These are phyloP conservation scores for Dolichopus griseipennis DNA, from an alignment of 2,888 invertebrate genomes.

Conservation along the genomic window DNA sequence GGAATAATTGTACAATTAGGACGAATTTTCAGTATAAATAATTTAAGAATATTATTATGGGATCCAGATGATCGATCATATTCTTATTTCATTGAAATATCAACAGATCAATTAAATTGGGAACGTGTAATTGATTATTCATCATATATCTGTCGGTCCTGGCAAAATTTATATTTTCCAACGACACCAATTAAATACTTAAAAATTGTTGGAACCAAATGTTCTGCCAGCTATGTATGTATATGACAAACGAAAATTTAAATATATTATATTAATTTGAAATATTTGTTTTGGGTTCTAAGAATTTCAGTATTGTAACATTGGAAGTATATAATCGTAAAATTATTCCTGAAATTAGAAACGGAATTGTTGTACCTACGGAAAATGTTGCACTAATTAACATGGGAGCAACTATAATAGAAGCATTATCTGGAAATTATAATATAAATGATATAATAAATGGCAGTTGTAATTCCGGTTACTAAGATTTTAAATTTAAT, in stretches of 20 bases:
- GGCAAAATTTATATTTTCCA: slow-evolving; percentile 91
- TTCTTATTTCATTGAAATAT: slow-evolving; percentile 58
- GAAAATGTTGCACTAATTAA: slow-evolving; percentile 89
- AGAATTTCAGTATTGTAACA: slow-evolving; percentile 83
- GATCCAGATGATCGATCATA: slow-evolving; percentile 75
- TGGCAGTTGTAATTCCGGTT: slow-evolving; percentile 59
- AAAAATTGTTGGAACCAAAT: slow-evolving; percentile 80
- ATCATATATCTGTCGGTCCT: slow-evolving; percentile 86
- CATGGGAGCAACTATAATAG: slow-evolving; percentile 85
- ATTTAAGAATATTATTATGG: slow-evolving; percentile 86
- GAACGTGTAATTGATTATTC: slow-evolving; percentile 87
- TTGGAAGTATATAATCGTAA: slow-evolving; percentile 82
- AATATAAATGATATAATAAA: slow-evolving; percentile 90
- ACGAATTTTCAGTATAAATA: slow-evolving; percentile 83
- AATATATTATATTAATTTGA: neutral
- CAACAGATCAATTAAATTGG: slow-evolving; percentile 94
- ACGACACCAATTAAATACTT: slow-evolving; percentile 79
- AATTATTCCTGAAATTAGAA: slow-evolving; percentile 62
- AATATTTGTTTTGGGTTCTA: neutral
- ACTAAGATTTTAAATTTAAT: neutral
- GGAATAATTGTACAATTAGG: slow-evolving; percentile 80
- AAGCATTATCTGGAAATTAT: slow-evolving; percentile 74
- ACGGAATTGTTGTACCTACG: slow-evolving; percentile 70
- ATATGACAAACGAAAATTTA: no score
- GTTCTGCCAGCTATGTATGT: slow-evolving; percentile 86